These are phyloP conservation scores for Malurus elegans DNA, from an alignment of 2,113 vertebrate species.

Conservation along the genomic window DNA sequence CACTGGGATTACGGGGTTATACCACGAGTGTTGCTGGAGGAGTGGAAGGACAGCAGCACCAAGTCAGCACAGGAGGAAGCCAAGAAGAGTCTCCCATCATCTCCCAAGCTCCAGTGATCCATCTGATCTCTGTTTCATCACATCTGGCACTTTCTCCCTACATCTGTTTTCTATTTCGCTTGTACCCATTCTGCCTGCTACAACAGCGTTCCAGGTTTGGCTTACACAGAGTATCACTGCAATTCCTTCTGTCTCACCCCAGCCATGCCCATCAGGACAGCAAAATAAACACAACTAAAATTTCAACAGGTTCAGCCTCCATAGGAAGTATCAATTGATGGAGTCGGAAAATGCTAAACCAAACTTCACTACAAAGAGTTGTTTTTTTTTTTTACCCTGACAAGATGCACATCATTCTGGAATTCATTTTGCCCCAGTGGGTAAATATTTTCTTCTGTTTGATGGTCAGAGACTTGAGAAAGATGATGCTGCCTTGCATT, in stretches of 20 bases:
- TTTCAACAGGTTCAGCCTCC: neutral
- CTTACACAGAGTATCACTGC: neutral
- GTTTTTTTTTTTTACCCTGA: neutral
- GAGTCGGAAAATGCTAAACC: neutral
- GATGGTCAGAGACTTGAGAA: neutral
- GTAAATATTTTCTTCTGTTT: conserved; percentile 9
- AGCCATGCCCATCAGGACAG: neutral
- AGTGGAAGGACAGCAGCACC: neutral
- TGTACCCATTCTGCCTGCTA: neutral
- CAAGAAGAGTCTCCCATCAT: neutral
- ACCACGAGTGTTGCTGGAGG: neutral
- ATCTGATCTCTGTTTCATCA: neutral
- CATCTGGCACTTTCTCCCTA: neutral
- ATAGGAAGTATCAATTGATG: neutral
- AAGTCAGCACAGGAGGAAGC: neutral
- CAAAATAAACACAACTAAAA: conserved; percentile 11
- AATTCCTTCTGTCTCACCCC: neutral
- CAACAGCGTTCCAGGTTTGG: neutral
- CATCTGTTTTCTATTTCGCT: neutral
- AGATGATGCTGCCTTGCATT: neutral
- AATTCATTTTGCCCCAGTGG: neutral
- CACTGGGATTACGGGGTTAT: neutral
- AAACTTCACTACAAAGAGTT: neutral
- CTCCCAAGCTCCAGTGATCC: neutral
- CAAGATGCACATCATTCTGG: neutral